These are phyloP conservation scores for Dynastes hyllus DNA, from an alignment of 2,888 invertebrate genomes.

Conservation along the genomic window DNA sequence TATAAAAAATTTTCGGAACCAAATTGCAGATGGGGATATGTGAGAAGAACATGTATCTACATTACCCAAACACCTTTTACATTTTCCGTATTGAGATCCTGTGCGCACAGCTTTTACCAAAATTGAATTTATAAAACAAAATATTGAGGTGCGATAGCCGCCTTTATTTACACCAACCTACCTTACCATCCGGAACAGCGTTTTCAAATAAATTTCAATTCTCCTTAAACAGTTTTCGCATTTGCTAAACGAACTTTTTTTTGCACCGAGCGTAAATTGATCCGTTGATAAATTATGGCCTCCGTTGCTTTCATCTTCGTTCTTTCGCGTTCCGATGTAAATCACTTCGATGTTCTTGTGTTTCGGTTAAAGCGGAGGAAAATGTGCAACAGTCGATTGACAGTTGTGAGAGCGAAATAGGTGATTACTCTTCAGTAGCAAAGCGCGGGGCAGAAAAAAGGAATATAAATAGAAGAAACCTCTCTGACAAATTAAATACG, in stretches of 20 bases:
- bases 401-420: constrained; percentile 23
- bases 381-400: constrained; percentile 35
- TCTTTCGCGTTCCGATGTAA: constrained; percentile 11
- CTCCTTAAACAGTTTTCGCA: constrained; percentile 5
- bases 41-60: too few species aligned
- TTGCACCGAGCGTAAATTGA: constrained; percentile 12
- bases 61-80: too few species aligned
- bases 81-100: background rate
- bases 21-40: too few species aligned
- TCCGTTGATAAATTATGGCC: constrained; percentile 22
- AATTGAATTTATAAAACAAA: constrained; percentile 13
- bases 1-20: too few species aligned
- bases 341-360: constrained; percentile 25
- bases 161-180: constrained; percentile 3
- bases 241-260: constrained; percentile 21
- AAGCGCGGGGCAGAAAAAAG: background rate
- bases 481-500: constrained; percentile 23
- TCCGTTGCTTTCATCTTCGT: constrained; percentile 15
- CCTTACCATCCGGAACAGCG: background rate
- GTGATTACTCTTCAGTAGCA: constrained; percentile 7
- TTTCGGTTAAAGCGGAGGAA: constrained; percentile 13
- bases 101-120: background rate
- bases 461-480: constrained; percentile 25
- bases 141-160: background rate
- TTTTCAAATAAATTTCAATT: constrained; percentile 31